Evolutionary conservation across 1,140 invertebrate genomes (phyloP).

Genomic region (Drosophila quadrilineata): DNA sequence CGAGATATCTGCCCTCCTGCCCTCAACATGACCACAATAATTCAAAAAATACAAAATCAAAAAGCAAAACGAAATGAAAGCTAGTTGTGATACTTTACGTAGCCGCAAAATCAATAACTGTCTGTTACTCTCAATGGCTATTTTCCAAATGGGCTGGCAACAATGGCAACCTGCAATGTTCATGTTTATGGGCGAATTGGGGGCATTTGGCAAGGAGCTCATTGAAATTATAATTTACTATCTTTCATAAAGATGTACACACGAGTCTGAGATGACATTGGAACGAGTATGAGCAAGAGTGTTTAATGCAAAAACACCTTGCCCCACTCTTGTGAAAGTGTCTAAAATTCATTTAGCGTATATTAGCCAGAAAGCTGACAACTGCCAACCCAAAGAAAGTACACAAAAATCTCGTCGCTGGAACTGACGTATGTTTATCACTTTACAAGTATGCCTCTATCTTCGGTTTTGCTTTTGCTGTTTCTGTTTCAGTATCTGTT

Average conservation of each 20-base stretch:
- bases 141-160: conserved; percentile 9
- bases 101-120: conserved; percentile 71
- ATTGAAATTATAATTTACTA: conserved; percentile 29
- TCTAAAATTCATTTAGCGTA: conserved; percentile 47
- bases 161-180: conserved; percentile 47
- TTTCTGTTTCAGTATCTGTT: neutral
- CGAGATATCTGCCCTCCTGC: conserved; percentile 1
- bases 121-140: conserved; percentile 45
- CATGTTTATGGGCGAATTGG: conserved; percentile 35
- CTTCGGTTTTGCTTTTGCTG: neutral
- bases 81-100: conserved; percentile 62
- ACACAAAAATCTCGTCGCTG: conserved; percentile 30
- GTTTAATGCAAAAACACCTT: too few species aligned
- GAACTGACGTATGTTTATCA: conserved; percentile 45
- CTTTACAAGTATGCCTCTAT: neutral
- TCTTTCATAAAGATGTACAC: conserved; percentile 17
- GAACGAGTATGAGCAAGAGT: too few species aligned
- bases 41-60: conserved; percentile 53
- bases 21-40: conserved; percentile 37
- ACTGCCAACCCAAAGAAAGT: conserved; percentile 45
- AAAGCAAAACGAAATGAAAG: conserved; percentile 66
- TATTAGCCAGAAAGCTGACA: conserved; percentile 31
- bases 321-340: conserved; percentile 56
- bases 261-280: neutral
- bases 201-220: conserved; percentile 36